phyloP scores from a whole-genome alignment of 2,888 invertebrate genomes.

The Apoda limacodes region DNA sequence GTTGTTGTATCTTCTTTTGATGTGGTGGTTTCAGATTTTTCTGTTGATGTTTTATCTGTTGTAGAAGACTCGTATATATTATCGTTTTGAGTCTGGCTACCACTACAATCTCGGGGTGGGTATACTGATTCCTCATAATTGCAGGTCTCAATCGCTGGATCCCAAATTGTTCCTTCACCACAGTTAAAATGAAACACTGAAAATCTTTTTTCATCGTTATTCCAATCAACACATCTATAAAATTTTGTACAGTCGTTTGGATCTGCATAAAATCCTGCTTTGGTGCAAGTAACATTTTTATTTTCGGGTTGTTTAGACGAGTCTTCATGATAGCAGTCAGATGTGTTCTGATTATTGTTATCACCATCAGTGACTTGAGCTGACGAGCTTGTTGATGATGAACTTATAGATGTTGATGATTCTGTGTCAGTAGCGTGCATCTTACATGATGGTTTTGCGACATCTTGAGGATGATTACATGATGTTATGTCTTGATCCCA shows the following conservation, averaged over 20 bases:
- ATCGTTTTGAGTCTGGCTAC: conserved; percentile 34
- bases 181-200: conserved; percentile 76
- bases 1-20: conserved; percentile 25
- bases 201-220: conserved; percentile 63
- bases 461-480: conserved; percentile 58
- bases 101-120: conserved; percentile 60
- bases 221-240: conserved; percentile 75
- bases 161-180: conserved; percentile 78
- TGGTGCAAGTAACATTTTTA: conserved; percentile 51
- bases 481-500: conserved; percentile 72
- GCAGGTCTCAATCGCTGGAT: conserved; percentile 74
- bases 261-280: conserved; percentile 72
- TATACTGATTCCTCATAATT: conserved; percentile 76
- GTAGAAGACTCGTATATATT: conserved; percentile 22
- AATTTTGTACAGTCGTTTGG: conserved; percentile 74
- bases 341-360: conserved; percentile 24
- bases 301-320: conserved; percentile 34
- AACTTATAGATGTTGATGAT: conserved; percentile 18
- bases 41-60: conserved; percentile 23
- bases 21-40: conserved; percentile 16
- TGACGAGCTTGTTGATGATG: conserved; percentile 11
- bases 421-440: conserved; percentile 10
- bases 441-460: conserved; percentile 42
- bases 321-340: conserved; percentile 31
- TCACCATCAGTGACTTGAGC: conserved; percentile 25